phyloP scores from a whole-genome alignment of 2,888 invertebrate genomes.

The Cerastoderma edule region DNA sequence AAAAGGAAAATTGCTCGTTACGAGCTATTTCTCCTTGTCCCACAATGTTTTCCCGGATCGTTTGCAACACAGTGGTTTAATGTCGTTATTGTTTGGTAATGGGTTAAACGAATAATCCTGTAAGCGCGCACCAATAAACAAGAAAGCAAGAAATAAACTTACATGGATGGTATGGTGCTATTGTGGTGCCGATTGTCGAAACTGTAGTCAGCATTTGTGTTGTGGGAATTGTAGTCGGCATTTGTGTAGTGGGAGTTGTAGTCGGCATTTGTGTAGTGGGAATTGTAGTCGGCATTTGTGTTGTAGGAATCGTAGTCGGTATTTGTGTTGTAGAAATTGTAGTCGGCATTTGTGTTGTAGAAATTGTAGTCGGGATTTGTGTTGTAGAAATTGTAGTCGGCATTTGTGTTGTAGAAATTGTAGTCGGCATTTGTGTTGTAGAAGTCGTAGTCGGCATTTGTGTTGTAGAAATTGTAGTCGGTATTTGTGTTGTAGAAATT shows the following conservation, averaged over 20 bases:
- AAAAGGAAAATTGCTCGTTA: no score
- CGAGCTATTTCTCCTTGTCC: no score
- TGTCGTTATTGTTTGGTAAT: no score
- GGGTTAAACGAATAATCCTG: no score
- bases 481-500: not conserved
- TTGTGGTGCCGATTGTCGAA: not conserved
- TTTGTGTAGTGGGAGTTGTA: not conserved
- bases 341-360: not conserved
- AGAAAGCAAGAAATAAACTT: no score
- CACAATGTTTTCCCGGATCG: no score
- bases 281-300: not conserved
- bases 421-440: not conserved
- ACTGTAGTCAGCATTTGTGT: not conserved
- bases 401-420: not conserved
- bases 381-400: not conserved
- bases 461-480: not conserved
- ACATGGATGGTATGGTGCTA: no score
- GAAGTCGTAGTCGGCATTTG: not conserved
- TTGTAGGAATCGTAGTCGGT: not conserved
- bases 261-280: not conserved
- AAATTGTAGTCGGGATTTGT: not conserved
- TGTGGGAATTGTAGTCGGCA: not conserved
- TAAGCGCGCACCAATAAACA: no score
- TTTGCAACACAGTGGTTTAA: no score
- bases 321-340: not conserved